Base-by-base conservation (phyloP, 2,888 invertebrate species). In the Thysanoteuthis rhombus region DNA sequence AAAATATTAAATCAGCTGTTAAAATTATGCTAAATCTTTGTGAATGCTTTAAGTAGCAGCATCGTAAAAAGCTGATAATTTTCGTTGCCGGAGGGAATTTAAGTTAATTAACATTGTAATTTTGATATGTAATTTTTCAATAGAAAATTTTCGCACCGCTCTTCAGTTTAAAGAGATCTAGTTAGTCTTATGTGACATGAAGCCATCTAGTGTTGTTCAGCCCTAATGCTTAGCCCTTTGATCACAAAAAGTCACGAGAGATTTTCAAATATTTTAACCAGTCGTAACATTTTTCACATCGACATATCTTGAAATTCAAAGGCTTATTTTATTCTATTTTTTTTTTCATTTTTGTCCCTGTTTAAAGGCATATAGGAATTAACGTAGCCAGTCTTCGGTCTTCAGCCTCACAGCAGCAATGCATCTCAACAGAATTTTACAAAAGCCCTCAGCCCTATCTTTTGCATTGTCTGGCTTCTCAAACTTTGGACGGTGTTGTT, bases 261-360 rank as follows among this genome's bases (percentile, higher is more conserved):
- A 75, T 75, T 58, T 75, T 75, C 75, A 75, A 75, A 75, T 75
- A 75, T n/a, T 75, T 75, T 36, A 75, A n/a, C n/a, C 75, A n/a
- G 75, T 36, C n/a, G 36, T 75, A 75, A 75, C 75, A n/a, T 75
- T 75, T 75, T n/a, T 75, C 32, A 75, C 75, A 75, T 75, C 75
- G n/a, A 75, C 75, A 75, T 75, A 75, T 75, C 75, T 75, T 75
- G 75, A 75, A 75, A 75, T 75, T 75, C 75, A 75, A 75, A 75
- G 75, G 75, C 36, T 75, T 75, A 1, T 75, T 75, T 75, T 10
- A n/a, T 75, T 75, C 1, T 75, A 25, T 4, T 52, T 52, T 52
- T 52, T 75, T 12, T n/a, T 16, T 75, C 36, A 75, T 75, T n/a
- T 52, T 75, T 75, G 75, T n/a, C 16, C 4, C 16, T 75, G 75